phyloP scores from a whole-genome alignment of 2,113 vertebrate genomes.

The Chamaetylas fuelleborni region DNA sequence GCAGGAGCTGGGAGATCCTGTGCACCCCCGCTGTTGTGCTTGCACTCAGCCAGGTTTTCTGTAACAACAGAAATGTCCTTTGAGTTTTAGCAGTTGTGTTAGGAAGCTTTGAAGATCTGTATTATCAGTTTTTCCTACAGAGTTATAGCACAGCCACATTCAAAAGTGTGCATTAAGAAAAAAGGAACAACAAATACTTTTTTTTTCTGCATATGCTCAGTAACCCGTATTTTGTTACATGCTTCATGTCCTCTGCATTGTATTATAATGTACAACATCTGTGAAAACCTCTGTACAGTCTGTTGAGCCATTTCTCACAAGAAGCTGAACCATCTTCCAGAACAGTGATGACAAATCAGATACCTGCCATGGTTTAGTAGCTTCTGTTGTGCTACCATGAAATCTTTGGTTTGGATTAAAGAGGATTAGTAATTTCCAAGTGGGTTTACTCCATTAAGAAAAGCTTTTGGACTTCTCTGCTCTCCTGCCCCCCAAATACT shows the following conservation, averaged over 20 bases:
- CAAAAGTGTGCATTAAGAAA: neutral
- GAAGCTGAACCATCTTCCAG: neutral
- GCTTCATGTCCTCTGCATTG: neutral
- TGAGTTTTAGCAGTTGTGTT: neutral
- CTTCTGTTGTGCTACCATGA: neutral
- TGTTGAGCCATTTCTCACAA: neutral
- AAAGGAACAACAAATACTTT: neutral
- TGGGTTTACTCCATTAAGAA: neutral
- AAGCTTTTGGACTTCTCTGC: neutral
- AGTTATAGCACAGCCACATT: neutral
- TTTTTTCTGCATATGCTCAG: neutral
- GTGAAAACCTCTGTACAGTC: neutral
- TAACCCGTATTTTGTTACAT: neutral
- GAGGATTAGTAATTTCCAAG: neutral
- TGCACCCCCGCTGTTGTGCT: accelerated
- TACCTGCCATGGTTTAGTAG: neutral
- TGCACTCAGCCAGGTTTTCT: neutral
- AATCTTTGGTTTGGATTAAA: neutral
- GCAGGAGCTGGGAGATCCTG: neutral
- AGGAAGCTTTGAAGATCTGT: neutral
- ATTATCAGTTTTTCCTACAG: neutral
- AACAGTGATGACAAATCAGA: neutral
- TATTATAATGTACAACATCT: neutral
- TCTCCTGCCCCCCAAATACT: neutral
- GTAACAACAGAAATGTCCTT: neutral